Percentiles rank a stretch among this genome's conserved stretches.
Evolutionary conservation across 2,113 vertebrate species (phyloP).

Genomic region (Notechis scutatus): DNA sequence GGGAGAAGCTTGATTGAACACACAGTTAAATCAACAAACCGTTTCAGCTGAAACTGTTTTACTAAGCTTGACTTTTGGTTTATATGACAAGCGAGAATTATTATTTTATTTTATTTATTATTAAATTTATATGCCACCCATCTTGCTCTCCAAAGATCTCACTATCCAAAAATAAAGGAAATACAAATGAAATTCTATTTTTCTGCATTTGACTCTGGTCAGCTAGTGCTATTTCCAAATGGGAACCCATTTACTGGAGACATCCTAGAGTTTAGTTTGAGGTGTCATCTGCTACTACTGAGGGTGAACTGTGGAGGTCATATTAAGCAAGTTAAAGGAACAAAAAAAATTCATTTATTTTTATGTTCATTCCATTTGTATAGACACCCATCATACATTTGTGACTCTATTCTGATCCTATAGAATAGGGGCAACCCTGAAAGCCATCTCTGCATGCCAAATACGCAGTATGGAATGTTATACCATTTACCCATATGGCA

Average conservation of each 20-base stretch:
- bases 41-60: neutral
- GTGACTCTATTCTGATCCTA: neutral
- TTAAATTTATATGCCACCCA: neutral
- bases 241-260: neutral
- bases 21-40: neutral
- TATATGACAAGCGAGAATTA: neutral
- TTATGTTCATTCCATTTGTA: neutral
- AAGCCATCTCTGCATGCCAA: neutral
- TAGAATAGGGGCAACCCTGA: neutral
- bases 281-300: neutral
- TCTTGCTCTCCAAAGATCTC: neutral
- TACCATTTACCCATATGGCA: neutral
- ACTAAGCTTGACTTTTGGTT: neutral
- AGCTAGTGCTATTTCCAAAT: neutral
- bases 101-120: neutral
- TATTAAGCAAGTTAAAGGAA: neutral
- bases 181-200: neutral
- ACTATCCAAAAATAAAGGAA: neutral
- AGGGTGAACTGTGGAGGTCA: neutral
- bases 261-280: neutral
- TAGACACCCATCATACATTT: neutral
- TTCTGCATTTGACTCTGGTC: neutral
- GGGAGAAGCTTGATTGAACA: neutral
- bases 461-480: neutral
- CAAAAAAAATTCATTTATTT: neutral